Conservation (phyloP, 2,888 invertebrate species). For the Galeruca laticollis region DNA sequence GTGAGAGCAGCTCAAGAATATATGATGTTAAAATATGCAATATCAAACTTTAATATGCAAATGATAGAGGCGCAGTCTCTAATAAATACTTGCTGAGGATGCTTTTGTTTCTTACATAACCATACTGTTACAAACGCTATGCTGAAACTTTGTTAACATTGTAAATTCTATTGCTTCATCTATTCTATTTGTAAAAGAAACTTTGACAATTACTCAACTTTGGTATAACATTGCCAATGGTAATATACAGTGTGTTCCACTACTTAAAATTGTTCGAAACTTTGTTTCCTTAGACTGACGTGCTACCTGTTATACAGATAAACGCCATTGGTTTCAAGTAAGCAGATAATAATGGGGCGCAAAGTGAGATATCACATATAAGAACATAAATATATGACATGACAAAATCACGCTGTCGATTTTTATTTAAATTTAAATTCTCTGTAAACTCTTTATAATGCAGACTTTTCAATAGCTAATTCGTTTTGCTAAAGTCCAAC, state of each 20-base stretch:
- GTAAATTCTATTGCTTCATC: conserved; percentile 15
- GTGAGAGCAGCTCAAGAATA: conserved; percentile 4
- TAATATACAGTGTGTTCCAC: not conserved
- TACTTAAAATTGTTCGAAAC: not conserved
- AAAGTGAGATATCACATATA: too few relatives aligned
- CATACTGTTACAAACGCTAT: not conserved
- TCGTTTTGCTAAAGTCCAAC: too few relatives aligned
- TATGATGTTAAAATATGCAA: conserved; percentile 27
- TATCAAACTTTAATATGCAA: conserved; percentile 29
- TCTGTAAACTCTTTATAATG: too few relatives aligned
- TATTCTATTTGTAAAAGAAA: not conserved
- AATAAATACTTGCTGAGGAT: conserved; percentile 18
- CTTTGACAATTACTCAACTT: not conserved
- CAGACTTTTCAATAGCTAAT: too few relatives aligned
- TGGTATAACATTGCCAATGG: not conserved
- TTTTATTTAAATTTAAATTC: too few relatives aligned
- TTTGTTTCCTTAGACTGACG: not conserved
- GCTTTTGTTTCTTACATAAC: conserved; percentile 6
- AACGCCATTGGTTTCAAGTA: too few relatives aligned
- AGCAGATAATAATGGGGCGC: too few relatives aligned
- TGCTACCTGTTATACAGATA: too few relatives aligned
- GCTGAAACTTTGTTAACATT: conserved; percentile 6
- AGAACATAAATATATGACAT: too few relatives aligned
- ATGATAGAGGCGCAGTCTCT: conserved; percentile 22
- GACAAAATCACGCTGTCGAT: too few relatives aligned